Base-by-base conservation (phyloP, 2,888 invertebrate species). In the Xanthia icteritia region DNA sequence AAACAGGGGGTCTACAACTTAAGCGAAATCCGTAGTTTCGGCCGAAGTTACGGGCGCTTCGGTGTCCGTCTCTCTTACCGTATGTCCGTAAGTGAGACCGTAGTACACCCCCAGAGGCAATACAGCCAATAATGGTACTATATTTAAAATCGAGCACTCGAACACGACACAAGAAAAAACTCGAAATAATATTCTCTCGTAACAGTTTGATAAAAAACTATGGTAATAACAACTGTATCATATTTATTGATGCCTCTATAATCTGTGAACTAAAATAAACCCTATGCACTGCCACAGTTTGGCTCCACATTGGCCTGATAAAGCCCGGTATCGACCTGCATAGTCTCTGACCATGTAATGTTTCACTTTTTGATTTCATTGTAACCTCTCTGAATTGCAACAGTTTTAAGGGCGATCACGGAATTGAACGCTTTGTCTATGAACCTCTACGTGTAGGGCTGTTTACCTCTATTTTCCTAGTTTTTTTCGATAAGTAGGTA, bases 331-430 rank as follows among this genome's bases (percentile, higher is more conserved):
- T 81, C 69, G 81, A 68, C 89, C 90, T 89, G 89, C 87, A 86
- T 86, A 83, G 74, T 73, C 77, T 82, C 79, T 85, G 88, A 84
- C 89, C 89, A 81, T 90, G 91, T 86, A 81, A 76, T 85, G 89
- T 82, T 86, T 88, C 69, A 90, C 88, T 85, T 88, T 73, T 80
- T 70, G 42, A 78, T 87, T 83, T 74, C 68, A 84, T 82, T 85
- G 82, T 69, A 79, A 82, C 65, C 70, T 77, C 45, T 82, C 73
- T 74, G 64, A 79, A 84, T 76, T 84, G 71, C 77, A 70, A 74
- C 74, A 77, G 76, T 74, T 79, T 76, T 73, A 69, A 83, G 81
- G 73, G 73, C 66, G 63, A 75, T 63, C 76, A 51, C n/a, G 65
- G 48, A 73, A 73, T 76, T 73, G 66, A 71, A 74, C n/a, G n/a